phyloP scores from a whole-genome alignment of 2,113 vertebrate species.

The rabbit (Oryctolagus cuniculus) region DNA sequence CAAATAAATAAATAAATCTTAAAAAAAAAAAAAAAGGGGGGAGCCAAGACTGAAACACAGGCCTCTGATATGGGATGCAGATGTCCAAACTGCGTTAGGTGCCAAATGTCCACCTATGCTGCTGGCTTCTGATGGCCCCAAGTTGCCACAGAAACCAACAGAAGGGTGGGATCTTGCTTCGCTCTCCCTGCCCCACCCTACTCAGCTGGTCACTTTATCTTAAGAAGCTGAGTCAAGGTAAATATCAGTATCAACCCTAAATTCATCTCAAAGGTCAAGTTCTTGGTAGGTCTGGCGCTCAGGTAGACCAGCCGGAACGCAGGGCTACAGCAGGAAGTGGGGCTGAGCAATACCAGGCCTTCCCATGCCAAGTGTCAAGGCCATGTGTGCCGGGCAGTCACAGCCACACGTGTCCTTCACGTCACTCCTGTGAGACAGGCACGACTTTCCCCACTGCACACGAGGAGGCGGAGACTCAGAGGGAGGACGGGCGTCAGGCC shows the following conservation, averaged over 20 bases:
- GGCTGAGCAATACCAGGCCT: not conserved
- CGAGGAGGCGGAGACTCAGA: not conserved
- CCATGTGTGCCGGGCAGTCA: not conserved
- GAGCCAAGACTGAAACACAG: too few relatives aligned
- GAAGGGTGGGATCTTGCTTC: not conserved
- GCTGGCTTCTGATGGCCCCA: not conserved
- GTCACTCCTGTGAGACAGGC: not conserved
- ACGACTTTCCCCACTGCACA: not conserved
- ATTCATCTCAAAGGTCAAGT: conserved; percentile 70
- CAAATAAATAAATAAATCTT: too few relatives aligned
- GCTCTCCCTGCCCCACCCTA: not conserved
- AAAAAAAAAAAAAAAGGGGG: too few relatives aligned
- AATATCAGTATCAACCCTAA: conserved; percentile 54
- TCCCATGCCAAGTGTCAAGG: fast-evolving
- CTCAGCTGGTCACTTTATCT: conserved; percentile 68
- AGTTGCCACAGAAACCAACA: not conserved
- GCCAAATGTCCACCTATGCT: too few relatives aligned
- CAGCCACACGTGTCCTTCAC: not conserved
- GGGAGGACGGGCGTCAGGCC: not conserved
- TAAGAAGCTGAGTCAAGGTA: conserved; percentile 66
- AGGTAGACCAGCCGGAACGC: not conserved
- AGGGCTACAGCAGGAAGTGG: not conserved
- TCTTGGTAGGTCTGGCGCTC: not conserved
- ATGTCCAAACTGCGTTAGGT: too few relatives aligned
- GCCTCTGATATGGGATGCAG: too few relatives aligned